Conservation (phyloP, 2,113 vertebrate genomes). For the Mastomys coucha region DNA sequence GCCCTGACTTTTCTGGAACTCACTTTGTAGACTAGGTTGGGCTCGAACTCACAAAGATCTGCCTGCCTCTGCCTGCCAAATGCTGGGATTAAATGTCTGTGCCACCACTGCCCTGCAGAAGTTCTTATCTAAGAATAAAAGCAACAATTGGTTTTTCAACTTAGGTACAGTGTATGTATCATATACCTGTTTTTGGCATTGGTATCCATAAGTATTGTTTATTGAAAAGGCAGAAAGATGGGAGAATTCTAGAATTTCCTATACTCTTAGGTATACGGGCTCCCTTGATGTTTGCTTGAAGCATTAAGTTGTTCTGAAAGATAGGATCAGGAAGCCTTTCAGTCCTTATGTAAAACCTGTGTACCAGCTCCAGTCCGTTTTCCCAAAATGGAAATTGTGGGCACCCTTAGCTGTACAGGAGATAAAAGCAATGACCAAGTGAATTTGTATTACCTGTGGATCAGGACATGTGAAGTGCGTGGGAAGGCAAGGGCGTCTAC, state of each 20-base stretch:
- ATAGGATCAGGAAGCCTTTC: neutral
- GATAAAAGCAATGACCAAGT: neutral
- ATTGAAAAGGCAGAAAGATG: constrained; percentile 26
- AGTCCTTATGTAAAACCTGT: neutral
- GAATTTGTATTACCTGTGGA: neutral
- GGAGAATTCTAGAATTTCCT: neutral
- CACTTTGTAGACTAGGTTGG: neutral
- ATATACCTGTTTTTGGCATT: neutral
- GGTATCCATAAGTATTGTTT: neutral
- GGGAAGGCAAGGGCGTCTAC: neutral
- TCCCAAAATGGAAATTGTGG: neutral
- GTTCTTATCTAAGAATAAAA: constrained; percentile 52
- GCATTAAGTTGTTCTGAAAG: neutral
- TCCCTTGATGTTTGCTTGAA: neutral
- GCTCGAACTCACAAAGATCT: neutral
- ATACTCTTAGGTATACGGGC: neutral
- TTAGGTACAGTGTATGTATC: neutral
- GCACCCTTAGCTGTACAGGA: neutral
- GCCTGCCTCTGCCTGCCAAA: neutral
- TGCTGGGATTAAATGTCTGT: neutral
- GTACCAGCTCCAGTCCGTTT: neutral
- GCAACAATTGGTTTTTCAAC: neutral
- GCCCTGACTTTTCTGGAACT: neutral
- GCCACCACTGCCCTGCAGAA: neutral
- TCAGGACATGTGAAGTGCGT: neutral